Conservation (phyloP, 2,113 vertebrate species). For the Abramis brama region DNA sequence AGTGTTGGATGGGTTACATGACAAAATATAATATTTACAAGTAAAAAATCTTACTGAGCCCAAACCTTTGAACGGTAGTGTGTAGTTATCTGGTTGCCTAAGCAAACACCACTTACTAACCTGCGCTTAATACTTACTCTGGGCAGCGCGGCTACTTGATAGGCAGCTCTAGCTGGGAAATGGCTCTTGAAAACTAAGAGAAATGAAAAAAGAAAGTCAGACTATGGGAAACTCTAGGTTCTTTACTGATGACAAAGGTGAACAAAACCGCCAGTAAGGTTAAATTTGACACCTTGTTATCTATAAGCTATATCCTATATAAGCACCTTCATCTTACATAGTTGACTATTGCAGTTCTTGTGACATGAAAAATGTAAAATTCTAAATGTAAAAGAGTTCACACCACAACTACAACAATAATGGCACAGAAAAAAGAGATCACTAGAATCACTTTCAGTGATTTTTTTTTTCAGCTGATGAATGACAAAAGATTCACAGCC, state of each 20-base stretch:
- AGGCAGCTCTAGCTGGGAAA: conserved; percentile 80
- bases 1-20: not conserved
- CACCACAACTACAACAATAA: no score
- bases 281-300: not conserved
- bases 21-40: not conserved
- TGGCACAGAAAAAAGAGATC: no score
- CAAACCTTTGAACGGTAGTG: not conserved
- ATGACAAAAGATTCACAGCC: no score
- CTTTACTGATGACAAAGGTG: not conserved
- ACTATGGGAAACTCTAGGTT: not conserved
- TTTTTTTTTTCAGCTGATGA: no score
- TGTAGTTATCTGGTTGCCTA: not conserved
- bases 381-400: no score
- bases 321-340: not conserved
- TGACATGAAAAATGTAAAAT: not conserved
- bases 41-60: not conserved
- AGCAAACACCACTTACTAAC: not conserved
- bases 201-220: not conserved
- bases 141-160: conserved; percentile 80
- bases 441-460: no score
- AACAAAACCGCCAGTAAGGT: not conserved
- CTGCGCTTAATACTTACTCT: conserved; percentile 68
- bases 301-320: not conserved
- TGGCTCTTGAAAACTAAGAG: conserved; percentile 78
- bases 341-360: not conserved